A percentile compares a stretch with the other conserved stretches of the same genome.
Conservation (phyloP, 2,113 vertebrate species). For the Pterocles orientalis region DNA sequence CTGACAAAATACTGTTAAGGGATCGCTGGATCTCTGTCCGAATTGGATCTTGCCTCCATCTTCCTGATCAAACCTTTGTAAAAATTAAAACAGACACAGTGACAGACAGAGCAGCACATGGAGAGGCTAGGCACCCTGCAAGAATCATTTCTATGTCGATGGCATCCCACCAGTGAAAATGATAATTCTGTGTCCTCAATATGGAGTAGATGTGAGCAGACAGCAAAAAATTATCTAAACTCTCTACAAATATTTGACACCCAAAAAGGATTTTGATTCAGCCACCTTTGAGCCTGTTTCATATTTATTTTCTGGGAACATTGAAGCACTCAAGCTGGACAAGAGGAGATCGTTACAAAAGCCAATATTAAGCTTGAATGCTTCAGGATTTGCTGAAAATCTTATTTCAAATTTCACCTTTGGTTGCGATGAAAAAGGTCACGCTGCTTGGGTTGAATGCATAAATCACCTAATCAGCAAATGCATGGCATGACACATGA, state of each 20-base stretch:
- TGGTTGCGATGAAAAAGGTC: constrained; percentile 42
- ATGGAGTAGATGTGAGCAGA: constrained; percentile 37
- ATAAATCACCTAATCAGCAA: constrained; percentile 54
- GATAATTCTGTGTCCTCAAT: not conserved
- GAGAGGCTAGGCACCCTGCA: constrained; percentile 5
- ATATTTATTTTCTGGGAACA: constrained; percentile 42
- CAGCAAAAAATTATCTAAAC: not conserved
- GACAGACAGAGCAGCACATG: constrained; percentile 52
- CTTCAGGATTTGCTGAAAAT: constrained; percentile 55
- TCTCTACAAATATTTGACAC: constrained; percentile 48
- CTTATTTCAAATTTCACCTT: constrained; percentile 61
- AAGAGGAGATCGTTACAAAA: constrained; percentile 30
- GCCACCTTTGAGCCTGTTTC: constrained; percentile 18
- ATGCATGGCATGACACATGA: not conserved
- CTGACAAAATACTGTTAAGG: constrained; percentile 35
- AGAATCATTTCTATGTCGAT: not conserved
- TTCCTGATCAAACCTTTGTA: constrained; percentile 44
- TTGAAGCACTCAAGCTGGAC: not conserved
- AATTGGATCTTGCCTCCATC: constrained; percentile 47
- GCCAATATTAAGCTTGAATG: constrained; percentile 49
- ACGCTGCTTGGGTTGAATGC: not conserved
- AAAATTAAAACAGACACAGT: constrained; percentile 47
- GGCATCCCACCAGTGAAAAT: not conserved
- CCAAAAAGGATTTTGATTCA: constrained; percentile 31
- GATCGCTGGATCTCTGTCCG: constrained; percentile 44